These are phyloP conservation scores for Rhabdornis inornatus DNA, from an alignment of 2,113 vertebrate species.

Conservation along the genomic window DNA sequence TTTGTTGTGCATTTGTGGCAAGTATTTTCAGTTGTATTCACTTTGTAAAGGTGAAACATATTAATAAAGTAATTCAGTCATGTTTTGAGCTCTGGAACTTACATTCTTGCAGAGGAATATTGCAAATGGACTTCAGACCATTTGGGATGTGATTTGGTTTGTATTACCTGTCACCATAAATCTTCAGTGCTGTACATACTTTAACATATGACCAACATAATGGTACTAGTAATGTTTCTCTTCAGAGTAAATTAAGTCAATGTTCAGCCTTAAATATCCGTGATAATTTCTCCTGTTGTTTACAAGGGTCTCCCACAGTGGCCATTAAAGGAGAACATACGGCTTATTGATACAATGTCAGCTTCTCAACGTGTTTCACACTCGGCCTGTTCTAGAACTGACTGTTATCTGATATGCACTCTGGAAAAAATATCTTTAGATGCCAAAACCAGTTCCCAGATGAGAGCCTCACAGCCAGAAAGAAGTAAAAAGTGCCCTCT, in stretches of 20 bases:
- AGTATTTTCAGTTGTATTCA: neutral
- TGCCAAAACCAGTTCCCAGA: neutral
- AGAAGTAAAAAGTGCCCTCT: neutral
- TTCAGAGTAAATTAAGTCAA: conserved; percentile 11
- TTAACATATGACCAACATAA: neutral
- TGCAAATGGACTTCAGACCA: neutral
- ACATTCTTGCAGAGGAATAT: neutral
- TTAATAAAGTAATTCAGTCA: neutral
- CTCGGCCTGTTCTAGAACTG: neutral
- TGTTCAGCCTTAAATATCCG: neutral
- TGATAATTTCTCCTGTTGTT: neutral
- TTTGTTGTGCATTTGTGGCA: neutral
- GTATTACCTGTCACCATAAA: neutral
- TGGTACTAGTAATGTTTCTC: neutral
- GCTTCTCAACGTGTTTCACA: neutral
- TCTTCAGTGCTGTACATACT: neutral
- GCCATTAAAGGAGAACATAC: conserved; percentile 15
- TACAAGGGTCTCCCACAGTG: neutral
- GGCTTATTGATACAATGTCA: neutral
- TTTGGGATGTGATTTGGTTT: neutral
- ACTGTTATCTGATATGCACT: neutral
- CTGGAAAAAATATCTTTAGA: neutral
- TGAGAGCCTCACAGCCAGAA: neutral
- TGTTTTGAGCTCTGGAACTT: neutral
- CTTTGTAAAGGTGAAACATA: neutral